Percentiles rank a stretch among this genome's conserved stretches.
Evolutionary conservation across 1,140 invertebrate genomes (phyloP).

Genomic region (Drosophila takahashii): DNA sequence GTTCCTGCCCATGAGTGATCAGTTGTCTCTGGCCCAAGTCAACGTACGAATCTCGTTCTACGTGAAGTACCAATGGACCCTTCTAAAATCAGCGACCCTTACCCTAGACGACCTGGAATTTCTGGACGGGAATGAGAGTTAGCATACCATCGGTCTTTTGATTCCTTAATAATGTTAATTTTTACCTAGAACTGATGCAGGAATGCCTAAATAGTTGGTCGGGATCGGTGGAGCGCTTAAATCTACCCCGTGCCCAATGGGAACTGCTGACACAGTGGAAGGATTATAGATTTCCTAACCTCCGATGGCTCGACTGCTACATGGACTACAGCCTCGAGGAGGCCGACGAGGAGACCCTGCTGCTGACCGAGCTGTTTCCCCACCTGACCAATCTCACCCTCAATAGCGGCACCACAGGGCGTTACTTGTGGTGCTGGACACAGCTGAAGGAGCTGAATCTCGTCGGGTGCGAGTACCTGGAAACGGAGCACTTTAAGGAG

Average conservation of each 20-base stretch:
- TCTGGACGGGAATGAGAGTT: slow-evolving; percentile 16
- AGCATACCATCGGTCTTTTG: neutral
- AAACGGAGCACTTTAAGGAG: slow-evolving; percentile 31
- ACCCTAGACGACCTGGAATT: neutral
- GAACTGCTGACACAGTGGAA: slow-evolving; percentile 19
- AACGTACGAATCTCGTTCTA: neutral
- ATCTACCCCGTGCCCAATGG: neutral
- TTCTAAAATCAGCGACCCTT: neutral
- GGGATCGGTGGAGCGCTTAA: slow-evolving; percentile 26
- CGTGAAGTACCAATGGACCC: slow-evolving; percentile 43
- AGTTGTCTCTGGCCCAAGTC: slow-evolving; percentile 22
- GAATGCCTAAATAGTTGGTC: slow-evolving; percentile 31
- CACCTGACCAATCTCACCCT: slow-evolving; percentile 31
- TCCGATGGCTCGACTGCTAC: slow-evolving; percentile 22
- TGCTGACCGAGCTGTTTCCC: slow-evolving; percentile 54
- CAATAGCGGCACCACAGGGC: slow-evolving; percentile 38
- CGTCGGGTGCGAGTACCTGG: slow-evolving; percentile 51
- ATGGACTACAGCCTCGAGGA: slow-evolving; percentile 15
- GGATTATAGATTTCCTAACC: slow-evolving; percentile 29
- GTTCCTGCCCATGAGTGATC: slow-evolving; percentile 39
- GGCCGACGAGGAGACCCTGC: slow-evolving; percentile 33
- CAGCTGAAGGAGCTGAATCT: slow-evolving; percentile 52
- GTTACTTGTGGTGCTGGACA: slow-evolving; percentile 38
- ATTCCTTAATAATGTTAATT: neutral
- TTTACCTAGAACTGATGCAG: slow-evolving; percentile 7